Conservation (phyloP, 2,888 invertebrate genomes). For the Morpho helenor region DNA sequence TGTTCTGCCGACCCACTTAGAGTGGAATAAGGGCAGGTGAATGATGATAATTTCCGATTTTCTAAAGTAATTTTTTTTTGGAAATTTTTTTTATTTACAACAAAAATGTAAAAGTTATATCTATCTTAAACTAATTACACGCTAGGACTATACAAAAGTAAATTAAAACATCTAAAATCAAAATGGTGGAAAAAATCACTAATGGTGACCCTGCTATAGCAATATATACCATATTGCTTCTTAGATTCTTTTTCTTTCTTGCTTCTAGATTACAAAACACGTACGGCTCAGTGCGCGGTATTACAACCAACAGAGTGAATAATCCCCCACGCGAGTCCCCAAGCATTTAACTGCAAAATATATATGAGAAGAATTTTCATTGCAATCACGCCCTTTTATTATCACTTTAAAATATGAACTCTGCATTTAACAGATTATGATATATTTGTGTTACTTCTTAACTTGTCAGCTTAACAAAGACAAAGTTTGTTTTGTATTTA, state of each 20-base stretch:
- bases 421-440: not conserved
- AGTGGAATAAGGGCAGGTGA: too few relatives aligned
- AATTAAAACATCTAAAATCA: not conserved
- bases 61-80: too few relatives aligned
- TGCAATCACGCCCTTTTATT: constrained; percentile 1
- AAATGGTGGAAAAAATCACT: not conserved
- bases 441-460: not conserved
- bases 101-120: too few relatives aligned
- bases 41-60: too few relatives aligned
- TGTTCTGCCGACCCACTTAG: too few relatives aligned
- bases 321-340: constrained; percentile 15
- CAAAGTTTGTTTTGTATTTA: too few relatives aligned
- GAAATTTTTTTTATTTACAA: too few relatives aligned
- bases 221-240: too few relatives aligned
- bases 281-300: constrained; percentile 22
- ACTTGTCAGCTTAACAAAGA: not conserved
- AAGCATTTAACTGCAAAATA: constrained; percentile 10
- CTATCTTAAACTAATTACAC: too few relatives aligned
- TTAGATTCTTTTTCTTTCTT: too few relatives aligned
- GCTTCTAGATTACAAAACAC: constrained; percentile 16
- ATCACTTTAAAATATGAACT: not conserved
- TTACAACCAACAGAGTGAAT: constrained; percentile 23
- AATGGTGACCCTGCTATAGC: not conserved
- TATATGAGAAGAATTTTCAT: constrained; percentile 6
- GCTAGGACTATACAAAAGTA: too few relatives aligned